phyloP scores from a whole-genome alignment of 2,888 invertebrate genomes.

The Allolobophora icterica region DNA sequence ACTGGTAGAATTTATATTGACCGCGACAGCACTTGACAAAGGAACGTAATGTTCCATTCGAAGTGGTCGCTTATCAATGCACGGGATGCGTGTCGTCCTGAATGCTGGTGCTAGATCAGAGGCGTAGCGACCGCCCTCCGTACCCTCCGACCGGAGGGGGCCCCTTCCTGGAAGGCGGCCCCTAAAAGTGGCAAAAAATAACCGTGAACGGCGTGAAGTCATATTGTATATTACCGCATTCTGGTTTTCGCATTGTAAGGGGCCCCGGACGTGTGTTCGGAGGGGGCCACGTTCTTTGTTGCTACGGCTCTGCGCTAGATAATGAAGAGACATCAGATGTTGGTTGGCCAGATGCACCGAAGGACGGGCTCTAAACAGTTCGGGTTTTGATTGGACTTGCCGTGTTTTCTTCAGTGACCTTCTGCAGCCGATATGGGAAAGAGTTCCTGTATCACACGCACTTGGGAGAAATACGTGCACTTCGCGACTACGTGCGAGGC shows the following conservation, averaged over 20 bases:
- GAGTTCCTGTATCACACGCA: not conserved
- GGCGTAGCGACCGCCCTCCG: too few relatives aligned
- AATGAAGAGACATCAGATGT: not conserved
- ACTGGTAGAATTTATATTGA: not conserved
- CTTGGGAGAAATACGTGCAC: not conserved
- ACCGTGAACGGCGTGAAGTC: too few relatives aligned
- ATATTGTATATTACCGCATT: too few relatives aligned
- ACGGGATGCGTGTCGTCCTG: not conserved
- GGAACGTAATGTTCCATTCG: not conserved
- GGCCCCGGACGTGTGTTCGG: too few relatives aligned
- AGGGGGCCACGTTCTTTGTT: too few relatives aligned
- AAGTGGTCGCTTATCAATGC: not conserved
- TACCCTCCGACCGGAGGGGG: too few relatives aligned
- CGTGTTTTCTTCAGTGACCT: not conserved
- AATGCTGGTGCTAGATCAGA: constrained; percentile 1
- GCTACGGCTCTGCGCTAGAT: too few relatives aligned
- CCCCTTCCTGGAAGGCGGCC: too few relatives aligned
- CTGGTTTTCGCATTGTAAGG: too few relatives aligned
- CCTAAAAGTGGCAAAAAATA: too few relatives aligned
- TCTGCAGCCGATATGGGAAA: not conserved
- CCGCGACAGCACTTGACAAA: not conserved
- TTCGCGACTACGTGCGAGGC: not conserved
- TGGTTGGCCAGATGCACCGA: too few relatives aligned
- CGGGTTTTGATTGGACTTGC: not conserved
- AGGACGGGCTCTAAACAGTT: not conserved